Evolutionary conservation across 2,797 vertebrate genomes (phyloP).

Genomic region (Podarcis lilfordi): DNA sequence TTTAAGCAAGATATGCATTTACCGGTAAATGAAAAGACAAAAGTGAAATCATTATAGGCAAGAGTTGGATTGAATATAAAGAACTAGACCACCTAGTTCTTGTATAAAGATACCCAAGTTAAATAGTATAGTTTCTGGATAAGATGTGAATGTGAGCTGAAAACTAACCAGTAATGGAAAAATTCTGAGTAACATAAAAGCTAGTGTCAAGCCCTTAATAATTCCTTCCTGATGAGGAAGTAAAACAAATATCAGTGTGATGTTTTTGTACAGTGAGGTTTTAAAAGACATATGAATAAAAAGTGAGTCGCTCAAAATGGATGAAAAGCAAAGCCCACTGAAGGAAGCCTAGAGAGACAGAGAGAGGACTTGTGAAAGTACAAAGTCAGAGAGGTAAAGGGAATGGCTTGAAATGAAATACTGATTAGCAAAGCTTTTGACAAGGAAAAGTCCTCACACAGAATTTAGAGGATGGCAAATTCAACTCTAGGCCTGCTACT

Average conservation of each 20-base stretch:
- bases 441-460: conserved; percentile 64
- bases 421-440: conserved; percentile 68
- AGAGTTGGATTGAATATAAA: conserved; percentile 12
- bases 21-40: neutral
- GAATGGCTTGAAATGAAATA: conserved; percentile 59
- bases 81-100: neutral
- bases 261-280: conserved; percentile 50
- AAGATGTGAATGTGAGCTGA: conserved; percentile 12
- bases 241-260: conserved; percentile 53
- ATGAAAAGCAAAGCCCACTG: conserved; percentile 51
- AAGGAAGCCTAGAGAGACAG: conserved; percentile 40
- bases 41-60: neutral
- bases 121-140: neutral
- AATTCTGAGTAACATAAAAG: conserved; percentile 41
- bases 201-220: conserved; percentile 10
- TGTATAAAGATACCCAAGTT: conserved; percentile 6
- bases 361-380: conserved; percentile 56
- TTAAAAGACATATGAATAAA: conserved; percentile 51
- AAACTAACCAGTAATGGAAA: conserved; percentile 47
- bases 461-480: conserved; percentile 69
- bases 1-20: conserved; percentile 36
- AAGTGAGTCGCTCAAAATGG: conserved; percentile 60
- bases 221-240: conserved; percentile 31
- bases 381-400: conserved; percentile 58
- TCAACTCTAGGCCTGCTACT: conserved; percentile 65